phyloP scores from a whole-genome alignment of 2,888 invertebrate species.

The Drosophila lacicola region DNA sequence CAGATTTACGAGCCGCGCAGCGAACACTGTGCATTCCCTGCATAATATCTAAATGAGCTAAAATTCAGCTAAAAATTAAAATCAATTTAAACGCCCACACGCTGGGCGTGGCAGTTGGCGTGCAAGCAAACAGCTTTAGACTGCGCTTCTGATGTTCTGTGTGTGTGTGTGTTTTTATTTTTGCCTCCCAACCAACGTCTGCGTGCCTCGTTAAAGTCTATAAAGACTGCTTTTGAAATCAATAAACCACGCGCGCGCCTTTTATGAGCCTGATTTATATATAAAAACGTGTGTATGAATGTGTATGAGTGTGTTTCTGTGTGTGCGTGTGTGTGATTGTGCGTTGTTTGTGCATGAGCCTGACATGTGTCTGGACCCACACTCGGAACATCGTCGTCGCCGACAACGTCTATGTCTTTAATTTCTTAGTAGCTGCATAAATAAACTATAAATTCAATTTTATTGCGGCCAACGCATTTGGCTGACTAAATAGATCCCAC shows the following conservation, averaged over 20 bases:
- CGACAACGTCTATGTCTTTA: conserved; percentile 51
- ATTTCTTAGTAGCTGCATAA: conserved; percentile 80
- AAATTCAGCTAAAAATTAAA: conserved; percentile 45
- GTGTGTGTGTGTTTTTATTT: conserved; percentile 1
- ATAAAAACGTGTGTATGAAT: conserved; percentile 4
- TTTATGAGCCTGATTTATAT: conserved; percentile 73
- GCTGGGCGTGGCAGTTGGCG: conserved; percentile 14
- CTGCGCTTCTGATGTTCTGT: not conserved
- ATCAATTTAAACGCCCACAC: conserved; percentile 52
- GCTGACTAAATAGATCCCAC: conserved; percentile 46
- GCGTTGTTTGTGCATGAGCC: conserved; percentile 45
- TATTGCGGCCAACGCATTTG: conserved; percentile 51
- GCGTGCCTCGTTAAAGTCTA: conserved; percentile 60
- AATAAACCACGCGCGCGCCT: conserved; percentile 72
- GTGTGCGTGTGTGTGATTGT: conserved; percentile 15
- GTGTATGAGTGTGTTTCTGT: not conserved
- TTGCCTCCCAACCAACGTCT: conserved; percentile 16
- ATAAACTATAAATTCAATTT: conserved; percentile 79
- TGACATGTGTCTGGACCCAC: conserved; percentile 67
- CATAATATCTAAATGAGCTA: not conserved
- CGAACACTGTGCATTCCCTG: not conserved
- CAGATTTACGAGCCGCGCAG: conserved; percentile 48
- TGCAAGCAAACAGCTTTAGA: not conserved
- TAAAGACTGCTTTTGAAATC: conserved; percentile 70
- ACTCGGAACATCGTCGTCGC: conserved; percentile 12